Evolutionary conservation across 1,140 invertebrate genomes (phyloP).

Genomic region (Acarapis woodi): DNA sequence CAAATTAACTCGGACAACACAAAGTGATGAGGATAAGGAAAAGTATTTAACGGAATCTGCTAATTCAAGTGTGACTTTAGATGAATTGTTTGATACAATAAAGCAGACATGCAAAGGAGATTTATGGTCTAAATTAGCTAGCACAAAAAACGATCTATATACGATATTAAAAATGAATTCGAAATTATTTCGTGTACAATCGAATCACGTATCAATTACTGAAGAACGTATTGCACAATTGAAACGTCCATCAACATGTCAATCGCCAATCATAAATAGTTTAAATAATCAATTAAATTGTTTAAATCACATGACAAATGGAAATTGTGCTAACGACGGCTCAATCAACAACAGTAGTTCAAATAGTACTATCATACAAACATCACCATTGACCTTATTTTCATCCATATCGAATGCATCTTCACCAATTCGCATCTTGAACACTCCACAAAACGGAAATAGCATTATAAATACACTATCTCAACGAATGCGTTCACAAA

Average conservation of each 20-base stretch:
- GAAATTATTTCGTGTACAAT: conserved; percentile 60
- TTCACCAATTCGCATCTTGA: too few relatives aligned
- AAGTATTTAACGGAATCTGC: background rate
- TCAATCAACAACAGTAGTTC: background rate
- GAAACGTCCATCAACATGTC: conserved; percentile 17
- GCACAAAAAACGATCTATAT: conserved; percentile 47
- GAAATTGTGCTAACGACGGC: background rate
- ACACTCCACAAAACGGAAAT: background rate
- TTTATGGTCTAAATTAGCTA: conserved; percentile 44
- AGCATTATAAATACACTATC: background rate
- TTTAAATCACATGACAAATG: background rate
- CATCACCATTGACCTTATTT: too few relatives aligned
- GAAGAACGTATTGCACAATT: conserved; percentile 6
- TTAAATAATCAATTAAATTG: conserved; percentile 1
- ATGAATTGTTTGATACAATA: conserved; percentile 50
- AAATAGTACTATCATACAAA: background rate
- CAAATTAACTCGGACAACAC: background rate
- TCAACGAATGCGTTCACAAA: conserved; percentile 12
- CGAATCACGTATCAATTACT: conserved; percentile 46
- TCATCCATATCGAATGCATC: too few relatives aligned
- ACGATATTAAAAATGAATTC: conserved; percentile 67
- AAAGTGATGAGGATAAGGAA: background rate
- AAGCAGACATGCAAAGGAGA: conserved; percentile 42
- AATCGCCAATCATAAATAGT: conserved; percentile 1
- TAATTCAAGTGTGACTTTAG: conserved; percentile 27